Percentiles rank a stretch among this genome's conserved stretches.
These are phyloP conservation scores for Rhagonycha lutea DNA, from an alignment of 2,888 invertebrate genomes.

Conservation along the genomic window DNA sequence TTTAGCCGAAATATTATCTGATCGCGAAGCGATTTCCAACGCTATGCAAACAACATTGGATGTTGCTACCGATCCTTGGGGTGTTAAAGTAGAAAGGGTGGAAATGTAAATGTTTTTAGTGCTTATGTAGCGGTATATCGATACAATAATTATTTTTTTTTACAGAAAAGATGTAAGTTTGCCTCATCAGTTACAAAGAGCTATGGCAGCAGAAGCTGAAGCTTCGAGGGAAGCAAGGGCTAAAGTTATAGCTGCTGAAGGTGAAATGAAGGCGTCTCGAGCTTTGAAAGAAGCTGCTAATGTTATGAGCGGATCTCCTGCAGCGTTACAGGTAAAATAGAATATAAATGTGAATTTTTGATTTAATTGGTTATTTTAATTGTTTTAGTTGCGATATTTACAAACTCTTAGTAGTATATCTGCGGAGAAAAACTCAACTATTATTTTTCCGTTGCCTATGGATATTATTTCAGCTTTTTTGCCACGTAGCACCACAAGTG, in stretches of 20 bases:
- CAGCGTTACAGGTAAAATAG: slow-evolving; percentile 71
- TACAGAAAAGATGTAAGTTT: slow-evolving; percentile 77
- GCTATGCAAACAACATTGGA: slow-evolving; percentile 87
- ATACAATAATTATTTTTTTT: slow-evolving; percentile 18
- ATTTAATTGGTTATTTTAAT: background rate
- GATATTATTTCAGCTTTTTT: slow-evolving; percentile 69
- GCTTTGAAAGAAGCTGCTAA: slow-evolving; percentile 86
- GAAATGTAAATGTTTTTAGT: slow-evolving; percentile 74
- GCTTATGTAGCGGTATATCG: background rate
- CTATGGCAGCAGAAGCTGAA: slow-evolving; percentile 86
- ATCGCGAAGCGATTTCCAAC: slow-evolving; percentile 88
- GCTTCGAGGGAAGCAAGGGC: slow-evolving; percentile 79
- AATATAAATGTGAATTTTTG: background rate
- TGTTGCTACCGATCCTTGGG: slow-evolving; percentile 90
- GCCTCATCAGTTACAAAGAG: slow-evolving; percentile 76
- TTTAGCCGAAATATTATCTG: slow-evolving; percentile 88
- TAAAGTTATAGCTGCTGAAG: slow-evolving; percentile 82
- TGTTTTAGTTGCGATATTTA: slow-evolving; percentile 75
- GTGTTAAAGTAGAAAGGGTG: slow-evolving; percentile 91
- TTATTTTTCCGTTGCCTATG: slow-evolving; percentile 91
- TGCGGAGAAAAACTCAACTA: slow-evolving; percentile 93
- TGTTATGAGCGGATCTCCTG: slow-evolving; percentile 80
- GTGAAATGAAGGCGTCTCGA: slow-evolving; percentile 84
- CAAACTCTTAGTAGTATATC: slow-evolving; percentile 92
- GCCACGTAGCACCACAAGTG: slow-evolving; percentile 24